phyloP scores from a whole-genome alignment of 2,113 vertebrate species.

The Phalacrocorax pelagicus region DNA sequence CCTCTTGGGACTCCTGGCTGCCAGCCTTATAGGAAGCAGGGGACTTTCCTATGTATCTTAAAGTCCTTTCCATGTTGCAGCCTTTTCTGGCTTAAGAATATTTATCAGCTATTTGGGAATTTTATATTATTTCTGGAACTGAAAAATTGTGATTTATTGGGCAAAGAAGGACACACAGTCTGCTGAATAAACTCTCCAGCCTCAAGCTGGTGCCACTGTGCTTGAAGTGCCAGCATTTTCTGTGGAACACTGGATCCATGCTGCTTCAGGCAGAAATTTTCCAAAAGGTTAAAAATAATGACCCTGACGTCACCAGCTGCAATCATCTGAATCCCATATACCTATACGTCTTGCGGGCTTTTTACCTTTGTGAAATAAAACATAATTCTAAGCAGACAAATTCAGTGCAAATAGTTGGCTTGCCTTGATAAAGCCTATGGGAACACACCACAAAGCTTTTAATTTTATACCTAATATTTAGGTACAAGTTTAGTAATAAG shows the following conservation, averaged over 20 bases:
- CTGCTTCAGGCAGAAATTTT: background rate
- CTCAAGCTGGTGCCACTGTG: background rate
- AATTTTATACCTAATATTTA: background rate
- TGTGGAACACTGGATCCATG: background rate
- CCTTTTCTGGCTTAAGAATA: background rate
- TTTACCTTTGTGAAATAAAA: background rate
- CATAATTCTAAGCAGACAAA: background rate
- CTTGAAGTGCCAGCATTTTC: background rate
- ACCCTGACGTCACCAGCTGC: background rate
- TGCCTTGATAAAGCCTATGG: background rate
- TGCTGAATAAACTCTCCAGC: background rate
- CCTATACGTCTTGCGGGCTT: background rate
- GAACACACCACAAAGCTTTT: background rate
- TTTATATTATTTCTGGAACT: background rate
- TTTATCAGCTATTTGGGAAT: background rate
- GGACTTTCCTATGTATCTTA: background rate
- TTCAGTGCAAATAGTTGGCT: background rate
- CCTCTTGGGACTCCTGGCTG: background rate
- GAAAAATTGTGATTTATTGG: background rate
- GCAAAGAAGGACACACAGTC: background rate
- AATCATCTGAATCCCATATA: background rate
- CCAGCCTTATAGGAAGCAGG: background rate
- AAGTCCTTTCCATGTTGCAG: background rate
- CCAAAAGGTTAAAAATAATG: background rate
- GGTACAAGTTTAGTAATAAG: no score